Evolutionary conservation across 2,797 vertebrate species (phyloP), one percentile per base, ranked within the genome.

Genomic region (Peromyscus eremicus): DNA sequence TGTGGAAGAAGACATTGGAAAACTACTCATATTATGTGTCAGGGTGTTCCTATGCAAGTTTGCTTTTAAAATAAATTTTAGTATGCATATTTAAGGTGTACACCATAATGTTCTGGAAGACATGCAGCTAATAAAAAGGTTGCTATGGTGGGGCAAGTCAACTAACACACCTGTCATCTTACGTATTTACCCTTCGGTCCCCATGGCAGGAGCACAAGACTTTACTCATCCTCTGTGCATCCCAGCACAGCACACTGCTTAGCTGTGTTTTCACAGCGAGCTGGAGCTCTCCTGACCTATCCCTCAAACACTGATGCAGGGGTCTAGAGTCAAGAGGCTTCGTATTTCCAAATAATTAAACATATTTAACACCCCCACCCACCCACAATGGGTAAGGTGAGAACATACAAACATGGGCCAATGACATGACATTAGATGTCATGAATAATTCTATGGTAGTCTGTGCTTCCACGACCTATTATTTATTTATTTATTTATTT

Each of bases 381-480:
- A 68, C 29, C 66, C 25, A 2, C 17, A 32, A 80, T 5, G 19
- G 66, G 32, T 68, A 34, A n/a, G 16, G 21, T 16, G 21, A 76
- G 49, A 60, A 19, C 5, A 2, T 4, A 10, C n/a, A 76, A 76
- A 75, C 1, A 25, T 6, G 8, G n/a, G 25, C 76, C 6, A 34
- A 34, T 29, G 8, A 40, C n/a, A 10, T 8, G 23, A 64, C 19
- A 25, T 34, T 12, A 13, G 57, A 76, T 27, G 1, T 16, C 6
- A 0, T 14, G 43, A 68, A 46, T 11, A 27, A 29, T 70, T 73
- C 64, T 2, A 0, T 2, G 12, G 64, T 1, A 14, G 13, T 83
- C 46, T 43, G 9, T 13, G 43, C 52, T 43, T 64, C 29, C 64
- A 66, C 5, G 13, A 66, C 12, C 4, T 66, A 29, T 8, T 19